Base-by-base conservation (phyloP, 2,888 invertebrate genomes). In the Lacanobia wlatinum region DNA sequence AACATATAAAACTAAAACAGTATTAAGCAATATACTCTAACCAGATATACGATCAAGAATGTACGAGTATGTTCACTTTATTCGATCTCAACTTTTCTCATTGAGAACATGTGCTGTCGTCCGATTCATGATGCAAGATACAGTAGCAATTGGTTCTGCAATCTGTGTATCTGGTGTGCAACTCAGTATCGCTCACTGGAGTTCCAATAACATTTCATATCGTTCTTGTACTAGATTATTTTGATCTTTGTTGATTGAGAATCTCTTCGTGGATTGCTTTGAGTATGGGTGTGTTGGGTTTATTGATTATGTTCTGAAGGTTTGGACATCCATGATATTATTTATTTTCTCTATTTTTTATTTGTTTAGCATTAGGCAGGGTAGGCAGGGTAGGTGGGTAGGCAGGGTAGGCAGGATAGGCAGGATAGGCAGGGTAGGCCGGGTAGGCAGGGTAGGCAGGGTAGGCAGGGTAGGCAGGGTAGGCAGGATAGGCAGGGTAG, bases 71-170 rank as follows among this genome's bases (percentile, higher is more conserved):
- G 78, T 78, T 66, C 62, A 77, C 63, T 78, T 65, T 86, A 85
- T 76, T 70, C 76, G 40, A 71, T 78, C 53, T 50, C 40, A 82
- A 86, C 70, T 84, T 87, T 84, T 82, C 86, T 84, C 87, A 86
- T 86, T 80, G 76, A 70, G 72, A 75, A 55, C 86, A 66, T 75
- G 84, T 87, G 82, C 76, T 78, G 78, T 79, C 84, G 75, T 66
- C 76, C 84, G 78, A 84, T 86, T 86, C 84, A 86, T 86, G 84
- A 86, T 86, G 80, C 84, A 73, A 86, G 80, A 85, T 86, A 82
- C 80, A 77, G 73, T 68, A 74, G 80, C 78, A 73, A 77, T 86
- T 56, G 62, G 43, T 76, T 72, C 62, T 82, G 76, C 84, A 85
- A 87, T 85, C 80, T 82, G 66, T 75, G 72, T 56, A 58, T 38